Conservation (phyloP, 2,888 invertebrate genomes). For the Celastrina argiolus region DNA sequence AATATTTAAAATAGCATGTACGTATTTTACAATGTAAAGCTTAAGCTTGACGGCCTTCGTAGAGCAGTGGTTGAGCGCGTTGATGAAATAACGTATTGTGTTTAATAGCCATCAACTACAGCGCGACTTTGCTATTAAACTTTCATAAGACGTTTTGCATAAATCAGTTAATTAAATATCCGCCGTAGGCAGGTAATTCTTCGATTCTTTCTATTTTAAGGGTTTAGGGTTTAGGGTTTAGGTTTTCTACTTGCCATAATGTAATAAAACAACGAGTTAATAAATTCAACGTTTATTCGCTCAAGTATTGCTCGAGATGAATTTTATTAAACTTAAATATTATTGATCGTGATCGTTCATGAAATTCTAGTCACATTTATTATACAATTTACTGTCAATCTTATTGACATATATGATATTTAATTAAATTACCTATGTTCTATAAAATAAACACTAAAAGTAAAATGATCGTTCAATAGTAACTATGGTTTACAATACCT, state of each 20-base stretch:
- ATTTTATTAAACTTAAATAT: background rate
- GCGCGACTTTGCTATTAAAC: background rate
- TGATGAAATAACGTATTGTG: too few species aligned
- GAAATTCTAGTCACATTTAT: background rate
- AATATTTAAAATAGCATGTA: too few species aligned
- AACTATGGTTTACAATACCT: too few species aligned
- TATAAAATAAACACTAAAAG: background rate
- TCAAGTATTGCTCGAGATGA: background rate
- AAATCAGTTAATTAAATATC: background rate
- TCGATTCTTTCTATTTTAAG: too few species aligned
- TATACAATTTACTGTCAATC: background rate
- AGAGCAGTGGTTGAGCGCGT: too few species aligned
- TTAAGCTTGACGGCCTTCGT: too few species aligned
- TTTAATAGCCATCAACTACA: too few species aligned
- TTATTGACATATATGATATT: background rate
- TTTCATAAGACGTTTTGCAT: background rate
- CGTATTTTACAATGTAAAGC: too few species aligned
- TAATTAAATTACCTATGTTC: background rate
- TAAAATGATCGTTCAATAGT: background rate
- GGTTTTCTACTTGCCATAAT: background rate
- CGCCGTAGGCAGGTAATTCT: too few species aligned
- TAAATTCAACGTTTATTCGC: background rate
- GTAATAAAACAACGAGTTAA: background rate
- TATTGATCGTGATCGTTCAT: conserved; percentile 4
- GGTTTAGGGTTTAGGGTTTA: too few species aligned